Evolutionary conservation across 2,888 invertebrate genomes (phyloP), one percentile per base, ranked within the genome.

Genomic region (Blastobasis adustella): DNA sequence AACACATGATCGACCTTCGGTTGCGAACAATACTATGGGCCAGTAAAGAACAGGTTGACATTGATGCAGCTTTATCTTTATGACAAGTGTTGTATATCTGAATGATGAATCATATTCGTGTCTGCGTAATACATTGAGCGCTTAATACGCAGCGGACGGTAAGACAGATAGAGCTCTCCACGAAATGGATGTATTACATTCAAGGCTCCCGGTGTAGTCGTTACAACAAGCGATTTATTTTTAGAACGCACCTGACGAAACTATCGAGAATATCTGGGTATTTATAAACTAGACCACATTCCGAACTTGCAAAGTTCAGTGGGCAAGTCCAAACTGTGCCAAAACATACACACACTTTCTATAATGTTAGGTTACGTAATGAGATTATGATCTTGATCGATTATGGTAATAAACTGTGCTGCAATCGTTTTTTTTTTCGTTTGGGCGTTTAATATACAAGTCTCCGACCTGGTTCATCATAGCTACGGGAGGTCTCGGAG

Each of bases 381-480:
- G 55, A 69, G 72, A 78, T 81, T 75, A 75, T 74, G 71, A 78
- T 81, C 76, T 76, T 82, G 80, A 83, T 84, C 73, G 81, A 83
- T 84, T 83, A 82, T 82, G 78, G 76, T 80, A 81, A 83, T 79
- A 76, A 72, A 72, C 56, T 73, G 63, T 82, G 81, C 80, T 72
- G 83, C 70, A 82, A 82, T 59, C 57, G 54, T 60, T 67, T 74
- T 73, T 67, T 74, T 73, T 69, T 65, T 71, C 23, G 68, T 74
- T 67, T 67, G 70, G 67, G 60, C 62, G 61, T 70, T 66, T 65
- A 66, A 74, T 69, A 73, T 67, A 66, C 73, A 70, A 71, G 69
- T 76, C 70, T 77, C 71, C 66, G 72, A 69, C 72, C 73, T 70
- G 71, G 69, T 74, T 76, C 61, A 58, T 62, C 66, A 62, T 57